Base-by-base conservation (phyloP, 2,888 invertebrate genomes). In the Gandaritis pyraliata region DNA sequence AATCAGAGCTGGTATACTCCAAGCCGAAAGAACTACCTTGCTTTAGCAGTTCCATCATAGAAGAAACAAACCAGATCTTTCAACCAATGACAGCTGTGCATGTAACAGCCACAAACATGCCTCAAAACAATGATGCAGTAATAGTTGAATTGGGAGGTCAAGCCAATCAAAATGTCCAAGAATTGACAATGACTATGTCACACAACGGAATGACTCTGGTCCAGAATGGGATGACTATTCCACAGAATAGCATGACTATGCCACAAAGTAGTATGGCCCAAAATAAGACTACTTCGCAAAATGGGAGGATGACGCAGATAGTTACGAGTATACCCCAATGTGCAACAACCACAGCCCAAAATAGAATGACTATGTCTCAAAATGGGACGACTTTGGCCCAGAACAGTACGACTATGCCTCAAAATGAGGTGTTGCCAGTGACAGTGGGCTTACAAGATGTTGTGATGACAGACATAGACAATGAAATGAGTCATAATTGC, bases 11-110 rank as follows among this genome's bases (percentile, higher is more conserved):
- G 0, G 61, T 59, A 1, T 71, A 72, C 55, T 66, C 68, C 7
- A 82, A 76, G 60, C 65, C 75, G 11, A 69, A 67, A 47, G 87
- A 88, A 38, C 50, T 90, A 0, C 81, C 88, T 0, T 89, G 90
- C 68, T 91, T 91, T 72, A 90, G 86, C 70, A 85, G 80, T 58
- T 75, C 82, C 0, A 73, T 90, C n/a, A 92, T 92, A 41, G 89
- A 88, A 54, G 90, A 88, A 45, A 90, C 90, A 1, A 83, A 76
- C 10, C 77, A 81, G 16, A 87, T 91, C 47, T 89, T 91, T 67
- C 80, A 88, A 64, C 89, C 90, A 0, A 72, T 87, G 0, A 84
- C 84, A 0, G 90, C 88, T 4, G 77, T 85, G 2, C 87, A 82
- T 0, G 90, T 90, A 0, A 68, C 69, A 0, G 65, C 76, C 6